Evolutionary conservation across 2,888 invertebrate species (phyloP).

Genomic region (Hyposoter didymator): DNA sequence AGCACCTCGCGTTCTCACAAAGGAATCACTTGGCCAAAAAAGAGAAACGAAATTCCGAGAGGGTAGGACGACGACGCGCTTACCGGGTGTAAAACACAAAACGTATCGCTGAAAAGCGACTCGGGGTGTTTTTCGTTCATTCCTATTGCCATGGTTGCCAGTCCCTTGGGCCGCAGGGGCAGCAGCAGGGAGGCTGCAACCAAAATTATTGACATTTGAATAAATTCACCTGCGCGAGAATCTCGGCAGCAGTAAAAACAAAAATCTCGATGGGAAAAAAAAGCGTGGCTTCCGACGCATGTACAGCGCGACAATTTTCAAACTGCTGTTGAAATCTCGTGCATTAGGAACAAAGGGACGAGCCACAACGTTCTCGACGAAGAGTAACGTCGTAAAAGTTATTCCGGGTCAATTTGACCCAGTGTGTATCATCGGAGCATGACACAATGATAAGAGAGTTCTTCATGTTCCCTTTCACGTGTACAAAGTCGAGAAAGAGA

Average conservation of each 20-base stretch:
- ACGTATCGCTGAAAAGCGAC: conserved; percentile 29
- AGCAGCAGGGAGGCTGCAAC: neutral
- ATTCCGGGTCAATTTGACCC: too few species aligned
- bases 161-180: neutral
- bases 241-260: too few species aligned
- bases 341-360: too few species aligned
- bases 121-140: conserved; percentile 48
- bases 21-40: conserved; percentile 57
- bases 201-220: conserved; percentile 79
- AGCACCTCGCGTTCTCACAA: conserved; percentile 36
- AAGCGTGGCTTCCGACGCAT: too few species aligned
- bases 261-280: too few species aligned
- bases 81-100: conserved; percentile 3
- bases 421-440: too few species aligned
- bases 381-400: neutral
- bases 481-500: neutral
- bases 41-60: conserved; percentile 51
- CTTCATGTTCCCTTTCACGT: neutral
- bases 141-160: neutral
- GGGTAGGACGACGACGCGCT: conserved; percentile 24
- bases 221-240: conserved; percentile 79
- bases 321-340: too few species aligned
- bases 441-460: neutral
- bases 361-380: too few species aligned
- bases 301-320: too few species aligned